Conservation (phyloP, 2,113 vertebrate species). For the Pluvialis apricaria region DNA sequence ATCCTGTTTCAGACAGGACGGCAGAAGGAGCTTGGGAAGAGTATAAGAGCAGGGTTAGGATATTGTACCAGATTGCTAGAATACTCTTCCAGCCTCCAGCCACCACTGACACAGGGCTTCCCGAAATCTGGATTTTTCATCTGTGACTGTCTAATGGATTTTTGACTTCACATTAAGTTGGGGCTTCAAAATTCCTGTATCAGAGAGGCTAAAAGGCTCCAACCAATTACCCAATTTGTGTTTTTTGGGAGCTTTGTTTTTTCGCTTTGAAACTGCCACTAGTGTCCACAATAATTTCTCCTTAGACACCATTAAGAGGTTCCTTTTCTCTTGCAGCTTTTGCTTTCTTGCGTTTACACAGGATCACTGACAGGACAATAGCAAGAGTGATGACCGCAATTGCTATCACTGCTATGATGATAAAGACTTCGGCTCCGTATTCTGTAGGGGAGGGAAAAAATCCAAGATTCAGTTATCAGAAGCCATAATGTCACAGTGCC, state of each 20-base stretch:
- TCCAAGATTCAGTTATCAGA: neutral
- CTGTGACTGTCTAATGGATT: neutral
- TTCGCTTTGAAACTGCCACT: neutral
- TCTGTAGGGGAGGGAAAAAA: slow-evolving; percentile 51
- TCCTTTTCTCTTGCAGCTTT: slow-evolving; percentile 49
- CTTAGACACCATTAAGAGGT: slow-evolving; percentile 55
- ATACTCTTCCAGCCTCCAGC: neutral
- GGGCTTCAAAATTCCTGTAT: neutral
- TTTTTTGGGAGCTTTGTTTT: neutral
- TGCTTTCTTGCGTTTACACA: slow-evolving; percentile 72
- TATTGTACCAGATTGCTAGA: neutral
- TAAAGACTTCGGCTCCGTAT: slow-evolving; percentile 73
- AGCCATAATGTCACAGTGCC: neutral
- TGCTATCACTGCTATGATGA: slow-evolving; percentile 60
- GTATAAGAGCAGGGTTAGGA: neutral
- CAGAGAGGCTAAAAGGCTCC: neutral
- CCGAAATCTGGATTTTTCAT: neutral
- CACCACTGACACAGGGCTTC: neutral
- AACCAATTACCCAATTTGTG: neutral
- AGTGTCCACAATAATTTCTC: neutral
- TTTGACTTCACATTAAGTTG: neutral
- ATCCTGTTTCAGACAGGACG: neutral
- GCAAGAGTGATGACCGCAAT: slow-evolving; percentile 63
- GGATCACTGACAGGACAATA: slow-evolving; percentile 64
- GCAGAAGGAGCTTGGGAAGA: neutral